Conservation (phyloP, 2,113 vertebrate species). For the Varanus komodoensis region DNA sequence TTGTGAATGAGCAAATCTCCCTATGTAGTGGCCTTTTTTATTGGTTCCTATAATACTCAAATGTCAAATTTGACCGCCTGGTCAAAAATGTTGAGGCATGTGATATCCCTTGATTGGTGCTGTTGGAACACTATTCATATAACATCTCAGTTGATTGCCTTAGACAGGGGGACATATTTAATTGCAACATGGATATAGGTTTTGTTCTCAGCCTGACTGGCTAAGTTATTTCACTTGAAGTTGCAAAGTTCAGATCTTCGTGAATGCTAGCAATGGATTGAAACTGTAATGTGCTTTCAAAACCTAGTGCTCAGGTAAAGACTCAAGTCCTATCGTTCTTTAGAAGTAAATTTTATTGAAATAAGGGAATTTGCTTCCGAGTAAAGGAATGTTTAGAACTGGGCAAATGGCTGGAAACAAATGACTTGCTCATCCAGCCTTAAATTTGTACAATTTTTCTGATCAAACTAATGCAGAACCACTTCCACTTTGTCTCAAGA, state of each 20-base stretch:
- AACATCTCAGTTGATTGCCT: no score
- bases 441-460: background rate
- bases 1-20: no score
- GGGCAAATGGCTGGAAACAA: background rate
- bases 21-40: no score
- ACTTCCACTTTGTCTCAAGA: background rate
- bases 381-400: background rate
- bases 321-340: background rate
- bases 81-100: no score
- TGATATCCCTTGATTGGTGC: no score
- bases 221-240: background rate
- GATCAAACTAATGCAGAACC: accelerated
- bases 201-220: background rate
- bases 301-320: background rate
- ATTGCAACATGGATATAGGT: background rate
- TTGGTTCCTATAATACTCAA: no score
- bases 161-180: background rate
- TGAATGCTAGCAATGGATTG: background rate
- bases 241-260: background rate
- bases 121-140: no score
- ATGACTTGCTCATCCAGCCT: background rate
- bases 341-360: background rate
- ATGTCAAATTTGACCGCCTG: no score
- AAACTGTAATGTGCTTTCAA: background rate
- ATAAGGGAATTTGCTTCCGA: background rate